These are phyloP conservation scores for Ormia ochracea DNA, from an alignment of 2,888 invertebrate genomes.

Conservation along the genomic window DNA sequence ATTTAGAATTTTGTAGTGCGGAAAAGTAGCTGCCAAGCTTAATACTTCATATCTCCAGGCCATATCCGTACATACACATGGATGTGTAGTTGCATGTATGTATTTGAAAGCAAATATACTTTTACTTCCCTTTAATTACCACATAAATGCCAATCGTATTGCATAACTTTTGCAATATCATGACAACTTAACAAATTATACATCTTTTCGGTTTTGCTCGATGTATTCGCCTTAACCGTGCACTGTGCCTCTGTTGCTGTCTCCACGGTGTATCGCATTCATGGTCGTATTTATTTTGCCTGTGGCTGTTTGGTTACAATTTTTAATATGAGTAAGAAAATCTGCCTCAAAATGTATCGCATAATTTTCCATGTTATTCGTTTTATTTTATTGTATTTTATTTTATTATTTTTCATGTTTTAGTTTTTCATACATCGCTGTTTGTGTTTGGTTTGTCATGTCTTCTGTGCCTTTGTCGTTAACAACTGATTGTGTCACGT, in stretches of 20 bases:
- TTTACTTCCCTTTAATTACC: neutral
- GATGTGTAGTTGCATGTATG: too few species aligned
- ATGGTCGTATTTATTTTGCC: neutral
- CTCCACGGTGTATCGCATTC: neutral
- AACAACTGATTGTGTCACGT: constrained; percentile 61
- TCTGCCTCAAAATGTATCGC: constrained; percentile 33
- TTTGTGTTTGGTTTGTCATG: constrained; percentile 27
- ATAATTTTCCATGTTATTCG: constrained; percentile 32
- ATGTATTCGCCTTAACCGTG: neutral
- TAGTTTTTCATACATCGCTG: constrained; percentile 16
- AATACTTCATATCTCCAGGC: too few species aligned
- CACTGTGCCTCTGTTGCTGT: neutral
- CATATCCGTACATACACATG: too few species aligned
- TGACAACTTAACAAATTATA: neutral
- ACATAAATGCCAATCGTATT: neutral
- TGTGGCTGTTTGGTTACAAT: neutral
- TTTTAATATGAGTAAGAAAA: neutral
- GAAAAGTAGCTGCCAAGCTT: too few species aligned
- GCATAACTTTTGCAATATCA: neutral
- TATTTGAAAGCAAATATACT: neutral
- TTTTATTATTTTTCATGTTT: constrained; percentile 48
- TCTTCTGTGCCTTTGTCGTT: constrained; percentile 37
- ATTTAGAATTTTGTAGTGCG: too few species aligned
- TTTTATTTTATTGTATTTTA: neutral
- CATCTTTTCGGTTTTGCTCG: neutral